Base-by-base conservation (phyloP, 1,140 invertebrate species). In the Pomacea maculata region DNA sequence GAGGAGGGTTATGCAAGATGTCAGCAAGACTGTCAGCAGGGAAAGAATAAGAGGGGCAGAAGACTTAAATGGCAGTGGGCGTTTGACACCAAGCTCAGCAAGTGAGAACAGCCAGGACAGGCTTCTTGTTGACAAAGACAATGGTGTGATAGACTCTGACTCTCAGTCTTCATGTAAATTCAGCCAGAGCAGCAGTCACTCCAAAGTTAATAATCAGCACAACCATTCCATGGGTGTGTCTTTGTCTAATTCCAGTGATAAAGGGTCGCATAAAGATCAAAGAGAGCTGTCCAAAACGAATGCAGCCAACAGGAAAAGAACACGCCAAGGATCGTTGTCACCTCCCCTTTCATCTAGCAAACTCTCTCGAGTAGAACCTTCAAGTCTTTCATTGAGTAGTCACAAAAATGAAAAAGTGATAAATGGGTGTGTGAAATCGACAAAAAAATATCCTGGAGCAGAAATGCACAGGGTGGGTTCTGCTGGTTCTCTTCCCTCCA, bases 271-370 rank as follows among this genome's bases (percentile, higher is more conserved):
- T 75, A 80, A 82, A 70, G 87, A 87, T 85, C 83, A 85, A 85
- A 85, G 82, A 80, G 81, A 86, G 78, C 80, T 85, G 72, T 83
- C 85, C 78, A 87, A 86, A 88, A 88, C 88, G 83, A 85, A 89
- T 85, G 83, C 86, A 75, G 87, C 88, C 29, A 89, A 87, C 75
- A 82, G 83, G 45, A 88, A 88, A 82, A 61, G 87, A 72, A 82
- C 85, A 82, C 85, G 86, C 73, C 81, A 84, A 34, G 75, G 55
- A 17, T 63, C 72, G 1, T 21, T 75, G 17, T 63, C 72, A 21
- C 70, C 70, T 45, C 76, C 63, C 6, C 72, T 78, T n/a, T 76
- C 74, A 52, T 61, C 70, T 29, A 71, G 45, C 57, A 79, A 83
- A 75, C 29, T 57, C 29, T 67, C 70, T n/a, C n/a, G 55, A 55